A percentile compares a stretch with the other conserved stretches of the same genome.
Evolutionary conservation across 1,140 invertebrate species (phyloP).

Genomic region (Acarapis woodi): DNA sequence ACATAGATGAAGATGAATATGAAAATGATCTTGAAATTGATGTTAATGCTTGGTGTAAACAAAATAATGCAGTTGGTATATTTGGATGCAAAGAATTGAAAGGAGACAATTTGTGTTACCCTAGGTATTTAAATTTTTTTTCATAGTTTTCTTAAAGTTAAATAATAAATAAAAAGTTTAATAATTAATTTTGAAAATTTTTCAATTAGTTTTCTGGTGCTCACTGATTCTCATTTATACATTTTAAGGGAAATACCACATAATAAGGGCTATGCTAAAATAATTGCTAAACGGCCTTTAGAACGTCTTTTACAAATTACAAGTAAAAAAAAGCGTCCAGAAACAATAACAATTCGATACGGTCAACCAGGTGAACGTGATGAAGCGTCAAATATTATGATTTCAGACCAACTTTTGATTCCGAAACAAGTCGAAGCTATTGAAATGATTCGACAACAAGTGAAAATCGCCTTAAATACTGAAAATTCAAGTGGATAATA

Average conservation of each 20-base stretch:
- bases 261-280: conserved; percentile 39
- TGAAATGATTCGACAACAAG: too few species aligned
- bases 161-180: not conserved
- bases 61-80: conserved; percentile 45
- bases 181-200: conserved; percentile 1
- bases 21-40: conserved; percentile 31
- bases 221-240: conserved; percentile 61
- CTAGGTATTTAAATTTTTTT: conserved; percentile 23
- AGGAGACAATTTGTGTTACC: conserved; percentile 50
- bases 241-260: conserved; percentile 49
- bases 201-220: conserved; percentile 37
- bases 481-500: too few species aligned
- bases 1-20: conserved; percentile 24
- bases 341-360: conserved; percentile 85
- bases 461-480: too few species aligned
- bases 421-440: too few species aligned
- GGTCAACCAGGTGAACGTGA: conserved; percentile 40
- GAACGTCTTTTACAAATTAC: conserved; percentile 81
- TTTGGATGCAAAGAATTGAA: conserved; percentile 74
- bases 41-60: conserved; percentile 44
- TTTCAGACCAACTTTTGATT: conserved; percentile 6
- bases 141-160: not conserved
- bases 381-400: conserved; percentile 14
- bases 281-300: conserved; percentile 51
- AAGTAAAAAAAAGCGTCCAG: conserved; percentile 65